Evolutionary conservation across 2,888 invertebrate genomes (phyloP).

Genomic region (Aproaerema taeniolella): DNA sequence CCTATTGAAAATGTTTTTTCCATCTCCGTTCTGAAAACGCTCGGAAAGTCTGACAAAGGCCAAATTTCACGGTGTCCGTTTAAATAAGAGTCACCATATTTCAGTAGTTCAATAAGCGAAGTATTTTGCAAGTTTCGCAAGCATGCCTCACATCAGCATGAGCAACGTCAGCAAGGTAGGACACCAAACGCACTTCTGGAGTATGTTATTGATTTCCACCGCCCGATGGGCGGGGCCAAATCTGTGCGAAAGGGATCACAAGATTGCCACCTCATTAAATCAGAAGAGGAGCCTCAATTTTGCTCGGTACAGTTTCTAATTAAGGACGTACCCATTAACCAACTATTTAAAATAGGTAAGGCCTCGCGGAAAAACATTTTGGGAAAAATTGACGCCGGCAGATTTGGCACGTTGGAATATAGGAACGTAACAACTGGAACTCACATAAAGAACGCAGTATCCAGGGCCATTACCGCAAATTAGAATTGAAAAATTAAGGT

Average conservation of each 20-base stretch:
- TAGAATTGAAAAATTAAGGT: constrained; percentile 10
- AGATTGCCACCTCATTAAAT: constrained; percentile 70
- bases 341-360: constrained; percentile 70
- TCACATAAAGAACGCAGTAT: constrained; percentile 6
- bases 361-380: constrained; percentile 58
- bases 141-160: constrained; percentile 35
- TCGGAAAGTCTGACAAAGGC: too few relatives aligned
- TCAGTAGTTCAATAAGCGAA: constrained; percentile 3
- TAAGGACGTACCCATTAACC: constrained; percentile 74
- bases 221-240: constrained; percentile 70
- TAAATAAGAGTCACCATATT: constrained; percentile 7
- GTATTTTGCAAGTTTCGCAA: constrained; percentile 7
- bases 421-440: constrained; percentile 5
- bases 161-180: constrained; percentile 63
- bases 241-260: constrained; percentile 73
- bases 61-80: too few relatives aligned
- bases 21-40: too few relatives aligned
- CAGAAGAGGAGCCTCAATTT: constrained; percentile 67
- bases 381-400: constrained; percentile 52
- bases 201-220: constrained; percentile 75
- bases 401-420: constrained; percentile 37
- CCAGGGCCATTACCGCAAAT: constrained; percentile 7
- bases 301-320: constrained; percentile 66
- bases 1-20: too few relatives aligned
- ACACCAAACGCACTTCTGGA: constrained; percentile 72